These are phyloP conservation scores for Sminthurides aquaticus DNA, from an alignment of 2,888 invertebrate species.

Conservation along the genomic window DNA sequence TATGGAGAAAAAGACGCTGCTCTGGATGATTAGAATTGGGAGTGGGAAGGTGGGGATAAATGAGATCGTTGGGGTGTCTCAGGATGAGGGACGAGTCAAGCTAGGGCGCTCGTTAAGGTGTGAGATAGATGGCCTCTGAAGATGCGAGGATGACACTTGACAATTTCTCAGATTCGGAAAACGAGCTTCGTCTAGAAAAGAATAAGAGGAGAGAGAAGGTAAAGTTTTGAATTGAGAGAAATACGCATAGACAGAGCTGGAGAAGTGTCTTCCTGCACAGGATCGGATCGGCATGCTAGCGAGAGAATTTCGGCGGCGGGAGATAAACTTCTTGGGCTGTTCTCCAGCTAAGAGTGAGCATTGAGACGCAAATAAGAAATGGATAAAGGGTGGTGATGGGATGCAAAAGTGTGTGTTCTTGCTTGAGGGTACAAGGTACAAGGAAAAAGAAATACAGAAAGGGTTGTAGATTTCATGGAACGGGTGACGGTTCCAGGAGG, in stretches of 20 bases:
- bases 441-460: neutral
- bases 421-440: neutral
- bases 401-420: neutral
- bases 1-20: too few species aligned
- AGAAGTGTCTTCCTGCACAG: too few species aligned
- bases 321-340: too few species aligned
- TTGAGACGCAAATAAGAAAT: too few species aligned
- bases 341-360: too few species aligned
- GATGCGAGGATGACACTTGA: constrained; percentile 2
- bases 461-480: neutral
- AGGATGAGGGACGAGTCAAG: too few species aligned
- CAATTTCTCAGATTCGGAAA: neutral
- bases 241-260: neutral
- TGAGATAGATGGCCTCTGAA: neutral
- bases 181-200: neutral
- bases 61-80: too few species aligned
- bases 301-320: neutral
- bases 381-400: neutral
- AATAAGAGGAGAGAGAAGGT: too few species aligned
- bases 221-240: neutral
- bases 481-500: neutral
- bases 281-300: too few species aligned
- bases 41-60: too few species aligned
- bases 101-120: too few species aligned
- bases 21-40: too few species aligned